Conservation (phyloP, 2,888 invertebrate species). For the Digitonthophagus gazella region DNA sequence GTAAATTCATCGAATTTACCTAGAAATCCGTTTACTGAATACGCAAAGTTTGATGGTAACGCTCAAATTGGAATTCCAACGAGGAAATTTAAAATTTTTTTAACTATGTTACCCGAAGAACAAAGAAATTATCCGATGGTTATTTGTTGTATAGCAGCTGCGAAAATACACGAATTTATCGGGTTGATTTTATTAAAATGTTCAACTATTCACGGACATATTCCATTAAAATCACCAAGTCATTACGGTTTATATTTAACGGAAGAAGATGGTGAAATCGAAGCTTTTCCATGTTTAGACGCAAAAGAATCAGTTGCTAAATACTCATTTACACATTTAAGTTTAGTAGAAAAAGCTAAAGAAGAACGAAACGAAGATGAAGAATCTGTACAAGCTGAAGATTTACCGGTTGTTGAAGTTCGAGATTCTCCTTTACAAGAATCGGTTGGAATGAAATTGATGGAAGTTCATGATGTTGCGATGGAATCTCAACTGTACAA, state of each 20-base stretch:
- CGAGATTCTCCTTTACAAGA: conserved; percentile 39
- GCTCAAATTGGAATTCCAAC: conserved; percentile 75
- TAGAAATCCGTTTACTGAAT: conserved; percentile 84
- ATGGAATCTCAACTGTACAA: conserved; percentile 88
- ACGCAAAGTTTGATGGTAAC: conserved; percentile 88
- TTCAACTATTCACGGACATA: conserved; percentile 64
- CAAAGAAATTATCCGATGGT: conserved; percentile 81
- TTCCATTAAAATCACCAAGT: conserved; percentile 61
- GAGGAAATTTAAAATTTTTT: conserved; percentile 84
- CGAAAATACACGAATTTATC: conserved; percentile 87
- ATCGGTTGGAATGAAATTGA: conserved; percentile 58
- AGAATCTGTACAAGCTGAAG: background rate
- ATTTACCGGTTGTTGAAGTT: background rate
- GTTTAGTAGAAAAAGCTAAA: conserved; percentile 74
- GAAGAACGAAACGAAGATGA: conserved; percentile 29
- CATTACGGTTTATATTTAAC: conserved; percentile 90
- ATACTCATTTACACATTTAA: conserved; percentile 87
- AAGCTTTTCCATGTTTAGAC: conserved; percentile 91
- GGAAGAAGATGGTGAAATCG: conserved; percentile 95
- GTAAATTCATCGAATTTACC: conserved; percentile 74
- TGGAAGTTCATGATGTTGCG: conserved; percentile 72
- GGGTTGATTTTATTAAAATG: conserved; percentile 90
- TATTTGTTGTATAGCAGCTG: conserved; percentile 76
- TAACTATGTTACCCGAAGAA: conserved; percentile 81
- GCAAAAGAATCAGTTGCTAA: conserved; percentile 85